Evolutionary conservation across 2,113 vertebrate species (phyloP), one percentile per base, ranked within the genome.

Genomic region (Oreochromis niloticus): DNA sequence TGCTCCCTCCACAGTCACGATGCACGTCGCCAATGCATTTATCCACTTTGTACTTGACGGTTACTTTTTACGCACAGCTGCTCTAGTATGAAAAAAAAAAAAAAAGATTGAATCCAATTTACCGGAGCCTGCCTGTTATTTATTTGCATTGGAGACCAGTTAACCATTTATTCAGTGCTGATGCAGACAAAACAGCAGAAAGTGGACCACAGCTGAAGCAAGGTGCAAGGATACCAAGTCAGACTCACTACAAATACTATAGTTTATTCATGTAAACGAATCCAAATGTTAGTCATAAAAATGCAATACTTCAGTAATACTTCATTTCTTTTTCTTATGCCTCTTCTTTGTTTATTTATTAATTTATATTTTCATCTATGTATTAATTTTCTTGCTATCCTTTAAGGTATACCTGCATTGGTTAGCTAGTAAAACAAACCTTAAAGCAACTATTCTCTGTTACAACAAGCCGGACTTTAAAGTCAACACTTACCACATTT

Each of bases 1-100:
- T 46, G 80, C 83, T 79, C 83, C 32, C n/a, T 27, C 27, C 5
- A 54, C 55, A 56, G 80, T 86, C 92, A 93, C 90, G 86, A 91
- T 86, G 59, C 88, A 41, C 81, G 52, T 86, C 81, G 32, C 22
- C 14, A 19, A 13, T 22, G 79, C 19, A 55, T 75, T 27, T 16
- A 11, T 30, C 34, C 54, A 57, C 68, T 86, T 80, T 34, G 68
- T 43, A 56, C 52, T 52, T 13, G 9, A 22, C 48, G 2, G 36
- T 30, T 27, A 54, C 34, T 91, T 68, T 88, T 82, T 57, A 59
- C 54, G 80, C 82, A 55, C 61, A 54, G 84, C 57, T 43, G 48
- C 56, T 41, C 32, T 4, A 13, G 4, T 2, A 7, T 16, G 16
- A 32, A 78, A 75, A 73, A 36, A 43, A 22, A 22, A 22, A 12